Base-by-base conservation (phyloP, 2,888 invertebrate species). In the Aricia artaxerxes region DNA sequence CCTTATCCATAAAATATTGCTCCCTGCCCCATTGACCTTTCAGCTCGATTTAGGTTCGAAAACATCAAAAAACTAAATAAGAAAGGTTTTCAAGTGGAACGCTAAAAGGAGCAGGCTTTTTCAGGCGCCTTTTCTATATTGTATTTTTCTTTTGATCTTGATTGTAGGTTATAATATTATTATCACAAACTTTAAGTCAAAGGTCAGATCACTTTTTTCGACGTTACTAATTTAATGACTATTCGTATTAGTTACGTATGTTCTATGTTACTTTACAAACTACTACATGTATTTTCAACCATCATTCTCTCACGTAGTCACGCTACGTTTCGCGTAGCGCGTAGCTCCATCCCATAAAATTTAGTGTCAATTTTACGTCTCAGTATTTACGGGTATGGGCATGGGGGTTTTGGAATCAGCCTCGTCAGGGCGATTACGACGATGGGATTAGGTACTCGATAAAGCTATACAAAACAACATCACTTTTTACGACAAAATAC, bases 311-410 rank as follows among this genome's bases (percentile, higher is more conserved):
- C 69, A 69, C 69, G 69, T 69, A 69, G 69, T 4, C 69, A 13
- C 64, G 35, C 24, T 69, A 35, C 13, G 69, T 35, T 35, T 61
- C 7, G 57, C 61, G 61, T 61, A 61, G 61, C 61, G 61, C 38
- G 73, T 75, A 44, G 38, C 44, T 49, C 24, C 24, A 44, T 75
- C 24, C 49, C 49, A 75, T 75, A 75, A 75, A 75, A 75, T 75
- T 75, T 75, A 4, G 75, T 75, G 75, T 75, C 75, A 75, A 75
- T 75, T 75, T 44, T 44, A 75, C 75, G 75, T 75, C 49, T 75
- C 75, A 49, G 49, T 75, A 44, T 75, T 75, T 44, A 75, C 49
- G 75, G 73, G 44, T 44, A 73, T 73, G 24, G 44, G 44, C n/a
- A 24, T 75, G 31, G 24, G 38, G 49, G 24, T 75, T 31, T 49